Percentiles rank a stretch among this genome's conserved stretches.
phyloP scores from a whole-genome alignment of 2,113 vertebrate species.

The Cisticola juncidis region DNA sequence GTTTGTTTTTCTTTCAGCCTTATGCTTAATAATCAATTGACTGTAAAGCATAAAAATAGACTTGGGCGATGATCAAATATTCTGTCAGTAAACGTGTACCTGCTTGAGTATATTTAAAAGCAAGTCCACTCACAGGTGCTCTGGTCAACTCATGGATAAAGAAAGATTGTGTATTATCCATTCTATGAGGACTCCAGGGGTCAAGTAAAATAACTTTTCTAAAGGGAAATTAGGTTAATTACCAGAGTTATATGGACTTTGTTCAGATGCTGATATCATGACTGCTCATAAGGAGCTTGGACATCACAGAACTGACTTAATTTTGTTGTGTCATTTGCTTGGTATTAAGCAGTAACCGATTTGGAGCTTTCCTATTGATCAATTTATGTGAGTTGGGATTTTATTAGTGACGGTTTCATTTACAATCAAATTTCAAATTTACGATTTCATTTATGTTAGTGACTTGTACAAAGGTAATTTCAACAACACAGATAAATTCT shows the following conservation, averaged over 20 bases:
- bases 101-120: background rate
- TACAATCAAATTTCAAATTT: background rate
- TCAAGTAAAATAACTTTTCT: background rate
- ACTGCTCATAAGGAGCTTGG: background rate
- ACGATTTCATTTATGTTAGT: no score
- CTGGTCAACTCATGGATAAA: background rate
- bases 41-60: background rate
- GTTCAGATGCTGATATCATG: background rate
- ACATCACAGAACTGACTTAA: background rate
- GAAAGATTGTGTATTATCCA: background rate
- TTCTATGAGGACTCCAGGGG: background rate
- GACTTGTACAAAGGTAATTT: background rate
- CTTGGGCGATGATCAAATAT: background rate
- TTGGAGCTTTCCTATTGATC: background rate
- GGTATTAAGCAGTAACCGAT: background rate
- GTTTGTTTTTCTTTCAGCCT: background rate
- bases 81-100: background rate
- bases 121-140: background rate
- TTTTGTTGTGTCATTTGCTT: background rate
- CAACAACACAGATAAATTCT: background rate
- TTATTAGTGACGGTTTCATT: background rate
- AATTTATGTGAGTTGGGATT: background rate
- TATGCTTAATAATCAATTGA: background rate
- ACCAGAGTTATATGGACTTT: background rate
- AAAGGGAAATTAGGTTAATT: background rate